Percentiles rank a stretch among this genome's conserved stretches.
Evolutionary conservation across 2,113 vertebrate genomes (phyloP).

Genomic region (Saguinus midas): DNA sequence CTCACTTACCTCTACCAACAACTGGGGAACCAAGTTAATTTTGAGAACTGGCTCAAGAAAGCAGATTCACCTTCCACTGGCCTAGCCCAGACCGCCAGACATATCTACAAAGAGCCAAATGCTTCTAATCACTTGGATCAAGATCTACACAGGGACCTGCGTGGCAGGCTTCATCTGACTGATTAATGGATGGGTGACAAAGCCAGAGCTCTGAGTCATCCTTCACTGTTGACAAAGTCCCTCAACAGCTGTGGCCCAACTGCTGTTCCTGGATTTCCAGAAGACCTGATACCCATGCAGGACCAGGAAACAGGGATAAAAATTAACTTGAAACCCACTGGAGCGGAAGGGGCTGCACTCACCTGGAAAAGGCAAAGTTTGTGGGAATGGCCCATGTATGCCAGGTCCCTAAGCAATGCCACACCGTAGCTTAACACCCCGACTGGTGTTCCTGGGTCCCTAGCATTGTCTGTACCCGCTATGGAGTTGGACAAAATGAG

Average conservation of each 20-base stretch:
- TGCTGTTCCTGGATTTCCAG: not conserved
- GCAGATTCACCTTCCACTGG: not conserved
- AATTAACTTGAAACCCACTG: not conserved
- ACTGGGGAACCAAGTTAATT: not conserved
- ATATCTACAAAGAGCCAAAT: not conserved
- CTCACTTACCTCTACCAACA: not conserved
- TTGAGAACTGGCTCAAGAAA: not conserved
- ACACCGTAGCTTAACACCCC: not conserved
- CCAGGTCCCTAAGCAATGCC: not conserved
- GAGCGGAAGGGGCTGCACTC: not conserved
- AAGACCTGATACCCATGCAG: not conserved
- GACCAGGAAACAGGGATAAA: constrained; percentile 1
- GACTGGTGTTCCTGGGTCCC: not conserved
- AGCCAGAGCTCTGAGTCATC: not conserved
- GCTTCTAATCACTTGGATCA: not conserved
- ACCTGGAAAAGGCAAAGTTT: not conserved
- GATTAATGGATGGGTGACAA: not conserved
- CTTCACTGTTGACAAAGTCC: not conserved
- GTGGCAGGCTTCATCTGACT: not conserved
- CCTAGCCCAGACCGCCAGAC: not conserved
- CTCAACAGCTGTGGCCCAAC: not conserved
- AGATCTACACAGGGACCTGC: not conserved
- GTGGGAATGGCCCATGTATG: not conserved
- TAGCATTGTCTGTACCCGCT: not conserved
- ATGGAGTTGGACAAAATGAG: not conserved